Conservation (phyloP, 2,113 vertebrate species). For the Zapus hudsonius region DNA sequence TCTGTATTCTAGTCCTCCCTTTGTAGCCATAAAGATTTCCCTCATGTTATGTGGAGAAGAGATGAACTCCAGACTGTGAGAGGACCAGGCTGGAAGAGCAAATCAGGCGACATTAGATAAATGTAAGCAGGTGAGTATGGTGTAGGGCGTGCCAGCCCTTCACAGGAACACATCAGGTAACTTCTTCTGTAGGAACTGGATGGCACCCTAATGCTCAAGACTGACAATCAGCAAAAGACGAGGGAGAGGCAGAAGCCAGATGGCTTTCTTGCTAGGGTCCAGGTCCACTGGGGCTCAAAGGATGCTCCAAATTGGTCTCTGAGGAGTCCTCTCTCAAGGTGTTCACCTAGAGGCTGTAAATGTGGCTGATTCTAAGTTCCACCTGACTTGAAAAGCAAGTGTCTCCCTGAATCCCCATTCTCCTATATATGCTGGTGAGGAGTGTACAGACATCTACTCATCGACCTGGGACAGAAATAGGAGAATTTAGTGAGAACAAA, state of each 20-base stretch:
- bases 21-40: background rate
- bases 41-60: background rate
- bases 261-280: background rate
- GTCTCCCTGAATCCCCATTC: background rate
- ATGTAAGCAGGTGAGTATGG: background rate
- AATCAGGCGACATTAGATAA: background rate
- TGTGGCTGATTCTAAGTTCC: background rate
- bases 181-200: background rate
- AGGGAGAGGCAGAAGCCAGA: background rate
- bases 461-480: background rate
- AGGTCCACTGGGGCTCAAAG: background rate
- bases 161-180: background rate
- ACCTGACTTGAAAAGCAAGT: background rate
- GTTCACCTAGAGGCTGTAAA: background rate
- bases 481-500: background rate
- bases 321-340: background rate
- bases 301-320: background rate
- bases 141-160: background rate
- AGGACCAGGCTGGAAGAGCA: background rate
- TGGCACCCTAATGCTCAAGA: background rate
- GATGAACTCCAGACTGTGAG: background rate
- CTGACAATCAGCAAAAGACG: background rate
- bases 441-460: background rate
- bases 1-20: background rate
- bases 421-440: background rate